Evolutionary conservation across 2,888 invertebrate genomes (phyloP).

Genomic region (Galerucella nymphaeae): DNA sequence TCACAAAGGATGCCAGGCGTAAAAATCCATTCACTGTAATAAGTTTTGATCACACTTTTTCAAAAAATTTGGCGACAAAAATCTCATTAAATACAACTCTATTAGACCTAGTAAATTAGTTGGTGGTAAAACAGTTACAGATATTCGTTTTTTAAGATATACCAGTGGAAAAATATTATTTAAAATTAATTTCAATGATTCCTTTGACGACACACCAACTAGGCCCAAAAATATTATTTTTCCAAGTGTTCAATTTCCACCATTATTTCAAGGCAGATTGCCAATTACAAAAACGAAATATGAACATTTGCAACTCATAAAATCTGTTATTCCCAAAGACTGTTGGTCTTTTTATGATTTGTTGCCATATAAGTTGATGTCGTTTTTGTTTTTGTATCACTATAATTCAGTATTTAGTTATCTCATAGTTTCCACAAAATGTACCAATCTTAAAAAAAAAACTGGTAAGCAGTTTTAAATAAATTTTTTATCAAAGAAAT

Average conservation of each 20-base stretch:
- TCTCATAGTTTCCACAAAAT: too few relatives aligned
- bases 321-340: too few relatives aligned
- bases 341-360: too few relatives aligned
- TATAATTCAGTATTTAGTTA: constrained; percentile 16
- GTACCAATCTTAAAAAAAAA: too few relatives aligned
- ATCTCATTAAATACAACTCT: constrained; percentile 29
- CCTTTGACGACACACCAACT: constrained; percentile 4
- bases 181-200: too few relatives aligned
- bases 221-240: constrained; percentile 29
- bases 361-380: too few relatives aligned
- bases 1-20: too few relatives aligned
- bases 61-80: constrained; percentile 24
- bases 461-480: too few relatives aligned
- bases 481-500: too few relatives aligned
- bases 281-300: constrained; percentile 29
- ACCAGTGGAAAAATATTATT: too few relatives aligned
- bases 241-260: constrained; percentile 20
- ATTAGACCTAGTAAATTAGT: too few relatives aligned
- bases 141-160: constrained; percentile 1
- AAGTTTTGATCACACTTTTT: constrained; percentile 14
- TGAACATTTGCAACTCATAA: constrained; percentile 23
- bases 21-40: constrained; percentile 27
- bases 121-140: constrained; percentile 20
- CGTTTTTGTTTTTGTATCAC: too few relatives aligned
- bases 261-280: constrained; percentile 25